Evolutionary conservation across 1,140 invertebrate species (phyloP).

Genomic region (Ceratoteleas bidentatus): DNA sequence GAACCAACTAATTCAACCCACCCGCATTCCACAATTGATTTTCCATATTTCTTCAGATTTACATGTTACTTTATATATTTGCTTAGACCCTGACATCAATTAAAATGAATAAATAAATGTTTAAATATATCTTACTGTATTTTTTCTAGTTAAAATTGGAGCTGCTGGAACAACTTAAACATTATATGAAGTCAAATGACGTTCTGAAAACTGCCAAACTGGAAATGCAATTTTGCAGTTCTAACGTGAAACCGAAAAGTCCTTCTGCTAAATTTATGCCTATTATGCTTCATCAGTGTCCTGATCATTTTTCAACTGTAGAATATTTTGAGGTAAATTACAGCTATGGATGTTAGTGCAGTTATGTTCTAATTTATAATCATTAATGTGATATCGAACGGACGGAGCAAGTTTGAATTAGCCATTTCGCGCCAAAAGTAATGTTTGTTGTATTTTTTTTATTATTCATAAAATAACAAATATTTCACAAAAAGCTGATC

Average conservation of each 20-base stretch:
- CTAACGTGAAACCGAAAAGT: constrained; percentile 72
- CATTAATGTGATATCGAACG: too few relatives aligned
- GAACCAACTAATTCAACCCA: too few relatives aligned
- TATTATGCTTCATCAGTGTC: constrained; percentile 88
- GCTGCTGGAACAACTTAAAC: constrained; percentile 83
- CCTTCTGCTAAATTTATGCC: constrained; percentile 85
- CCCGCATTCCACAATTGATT: too few relatives aligned
- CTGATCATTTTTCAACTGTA: constrained; percentile 89
- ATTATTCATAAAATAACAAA: too few relatives aligned
- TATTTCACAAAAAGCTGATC: too few relatives aligned
- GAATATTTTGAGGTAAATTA: constrained; percentile 87
- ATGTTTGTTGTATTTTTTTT: too few relatives aligned
- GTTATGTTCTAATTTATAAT: constrained; percentile 3
- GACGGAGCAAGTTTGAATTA: too few relatives aligned
- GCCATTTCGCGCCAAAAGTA: too few relatives aligned
- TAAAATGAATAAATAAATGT: too few relatives aligned
- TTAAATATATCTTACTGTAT: background rate
- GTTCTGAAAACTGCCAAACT: constrained; percentile 83
- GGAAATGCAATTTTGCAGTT: constrained; percentile 85
- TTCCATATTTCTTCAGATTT: too few relatives aligned
- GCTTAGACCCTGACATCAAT: too few relatives aligned
- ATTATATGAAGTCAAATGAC: constrained; percentile 81
- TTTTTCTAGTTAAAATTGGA: constrained; percentile 83
- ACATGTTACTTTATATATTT: too few relatives aligned
- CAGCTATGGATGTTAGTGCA: background rate